phyloP scores from a whole-genome alignment of 2,888 invertebrate genomes.

The Ectemnius continuus region DNA sequence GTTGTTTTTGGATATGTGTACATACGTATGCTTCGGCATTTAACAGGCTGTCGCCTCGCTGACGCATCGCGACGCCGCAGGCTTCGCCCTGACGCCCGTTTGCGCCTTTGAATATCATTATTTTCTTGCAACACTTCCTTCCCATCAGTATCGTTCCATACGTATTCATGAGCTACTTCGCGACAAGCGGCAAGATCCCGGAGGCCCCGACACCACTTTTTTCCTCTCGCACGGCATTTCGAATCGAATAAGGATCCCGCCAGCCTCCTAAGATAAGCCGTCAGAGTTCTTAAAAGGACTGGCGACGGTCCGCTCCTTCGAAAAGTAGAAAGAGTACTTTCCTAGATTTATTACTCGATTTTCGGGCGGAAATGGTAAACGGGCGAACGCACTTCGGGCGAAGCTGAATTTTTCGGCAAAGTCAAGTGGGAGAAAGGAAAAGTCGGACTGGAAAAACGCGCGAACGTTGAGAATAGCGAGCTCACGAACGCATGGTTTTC shows the following conservation, averaged over 20 bases:
- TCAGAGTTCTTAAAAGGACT: background rate
- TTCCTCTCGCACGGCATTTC: slow-evolving; percentile 19
- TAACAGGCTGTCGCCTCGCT: slow-evolving; percentile 8
- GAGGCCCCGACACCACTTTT: slow-evolving; percentile 10
- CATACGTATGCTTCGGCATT: background rate
- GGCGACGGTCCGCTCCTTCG: too few relatives aligned
- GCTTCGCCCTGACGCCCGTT: slow-evolving; percentile 16
- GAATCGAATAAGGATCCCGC: slow-evolving; percentile 35
- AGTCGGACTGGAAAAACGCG: too few relatives aligned
- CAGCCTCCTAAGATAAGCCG: background rate
- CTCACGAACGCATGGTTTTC: background rate
- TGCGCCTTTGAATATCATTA: slow-evolving; percentile 46
- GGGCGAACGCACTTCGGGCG: too few relatives aligned
- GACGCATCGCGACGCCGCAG: background rate
- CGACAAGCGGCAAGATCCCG: slow-evolving; percentile 20
- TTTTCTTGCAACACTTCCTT: slow-evolving; percentile 37
- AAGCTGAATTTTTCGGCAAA: too few relatives aligned
- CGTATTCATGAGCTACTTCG: slow-evolving; percentile 40
- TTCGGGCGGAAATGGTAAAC: too few relatives aligned
- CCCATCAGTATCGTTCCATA: slow-evolving; percentile 17
- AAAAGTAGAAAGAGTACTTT: too few relatives aligned
- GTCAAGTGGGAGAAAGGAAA: too few relatives aligned
- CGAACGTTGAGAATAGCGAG: too few relatives aligned
- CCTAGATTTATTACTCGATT: too few relatives aligned
- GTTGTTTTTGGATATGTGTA: slow-evolving; percentile 8